Evolutionary conservation across 2,797 vertebrate species (phyloP).

Genomic region (Liasis olivaceus): DNA sequence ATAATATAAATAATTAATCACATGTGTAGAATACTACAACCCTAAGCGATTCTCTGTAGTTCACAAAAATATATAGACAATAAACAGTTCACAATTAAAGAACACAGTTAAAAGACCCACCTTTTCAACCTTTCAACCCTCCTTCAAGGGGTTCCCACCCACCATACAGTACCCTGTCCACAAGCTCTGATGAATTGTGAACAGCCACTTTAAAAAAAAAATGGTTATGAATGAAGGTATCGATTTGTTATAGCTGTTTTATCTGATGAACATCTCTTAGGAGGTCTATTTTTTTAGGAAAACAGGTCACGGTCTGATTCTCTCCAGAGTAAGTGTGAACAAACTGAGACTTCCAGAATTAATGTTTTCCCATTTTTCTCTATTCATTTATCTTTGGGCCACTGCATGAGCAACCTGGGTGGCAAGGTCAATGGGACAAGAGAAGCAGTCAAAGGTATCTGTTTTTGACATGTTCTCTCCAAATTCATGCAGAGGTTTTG

Average conservation of each 20-base stretch:
- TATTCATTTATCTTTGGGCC: conserved; percentile 37
- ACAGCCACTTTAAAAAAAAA: background rate
- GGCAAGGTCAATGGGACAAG: conserved; percentile 57
- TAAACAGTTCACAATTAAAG: too few species aligned
- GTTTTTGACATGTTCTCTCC: background rate
- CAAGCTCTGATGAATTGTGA: background rate
- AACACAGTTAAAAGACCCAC: background rate
- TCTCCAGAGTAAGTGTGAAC: background rate
- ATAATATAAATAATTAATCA: too few species aligned
- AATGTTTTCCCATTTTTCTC: conserved; percentile 12
- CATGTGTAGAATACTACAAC: too few species aligned
- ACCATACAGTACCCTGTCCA: too few species aligned
- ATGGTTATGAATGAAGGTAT: conserved; percentile 3
- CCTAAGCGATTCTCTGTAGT: too few species aligned
- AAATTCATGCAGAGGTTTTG: background rate
- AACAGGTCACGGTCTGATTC: conserved; percentile 30
- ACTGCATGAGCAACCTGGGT: conserved; percentile 58
- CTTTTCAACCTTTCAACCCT: too few species aligned
- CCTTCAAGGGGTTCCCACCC: background rate
- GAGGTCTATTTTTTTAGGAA: background rate
- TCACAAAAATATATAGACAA: too few species aligned
- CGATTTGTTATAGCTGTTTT: background rate
- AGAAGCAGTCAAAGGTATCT: conserved; percentile 43
- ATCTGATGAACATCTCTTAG: background rate
- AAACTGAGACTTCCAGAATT: conserved; percentile 54